A percentile compares a stretch with the other conserved stretches of the same genome.
Evolutionary conservation across 2,888 invertebrate genomes (phyloP).

Genomic region (Camptogramma bilineatum): DNA sequence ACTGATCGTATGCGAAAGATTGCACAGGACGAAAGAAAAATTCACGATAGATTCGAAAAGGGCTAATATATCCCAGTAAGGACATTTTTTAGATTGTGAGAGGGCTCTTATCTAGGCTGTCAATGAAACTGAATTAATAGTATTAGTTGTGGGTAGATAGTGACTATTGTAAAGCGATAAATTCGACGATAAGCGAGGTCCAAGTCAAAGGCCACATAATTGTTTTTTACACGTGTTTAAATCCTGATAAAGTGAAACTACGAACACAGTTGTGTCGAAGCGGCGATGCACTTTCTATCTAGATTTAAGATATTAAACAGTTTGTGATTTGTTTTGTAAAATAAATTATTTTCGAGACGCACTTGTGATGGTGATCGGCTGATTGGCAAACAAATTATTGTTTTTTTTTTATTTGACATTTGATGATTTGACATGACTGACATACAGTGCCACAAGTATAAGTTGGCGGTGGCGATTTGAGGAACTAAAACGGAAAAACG

Average conservation of each 20-base stretch:
- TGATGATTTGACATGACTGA: neutral
- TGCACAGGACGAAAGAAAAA: conserved; percentile 69
- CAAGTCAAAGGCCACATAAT: conserved; percentile 50
- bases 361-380: neutral
- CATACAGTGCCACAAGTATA: too few relatives aligned
- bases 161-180: conserved; percentile 52
- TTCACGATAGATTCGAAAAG: conserved; percentile 66
- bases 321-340: neutral
- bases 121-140: conserved; percentile 60
- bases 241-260: conserved; percentile 17
- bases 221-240: conserved; percentile 37
- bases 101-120: conserved; percentile 51
- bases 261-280: conserved; percentile 27
- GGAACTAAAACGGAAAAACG: too few relatives aligned
- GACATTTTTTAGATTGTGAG: conserved; percentile 49
- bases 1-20: conserved; percentile 78
- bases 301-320: neutral
- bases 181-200: conserved; percentile 46
- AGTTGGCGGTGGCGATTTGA: too few relatives aligned
- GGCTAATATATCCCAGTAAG: conserved; percentile 63
- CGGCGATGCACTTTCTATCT: conserved; percentile 13
- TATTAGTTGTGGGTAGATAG: conserved; percentile 68
- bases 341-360: conserved; percentile 28
- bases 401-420: neutral
- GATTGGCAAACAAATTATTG: neutral